Evolutionary conservation across 1,140 invertebrate species (phyloP).

Genomic region (Leptinotarsa defecta): DNA sequence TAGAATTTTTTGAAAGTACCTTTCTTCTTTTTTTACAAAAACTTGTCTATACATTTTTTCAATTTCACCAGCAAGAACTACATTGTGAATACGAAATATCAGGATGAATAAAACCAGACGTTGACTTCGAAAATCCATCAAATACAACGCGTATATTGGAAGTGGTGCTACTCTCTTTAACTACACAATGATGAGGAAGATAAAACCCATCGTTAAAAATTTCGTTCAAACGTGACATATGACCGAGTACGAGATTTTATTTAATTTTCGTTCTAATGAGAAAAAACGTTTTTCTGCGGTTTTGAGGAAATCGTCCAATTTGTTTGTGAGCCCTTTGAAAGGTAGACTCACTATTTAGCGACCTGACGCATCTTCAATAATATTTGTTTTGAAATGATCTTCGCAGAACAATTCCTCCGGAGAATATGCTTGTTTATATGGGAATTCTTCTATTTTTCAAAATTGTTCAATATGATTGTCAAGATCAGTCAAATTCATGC

Average conservation of each 20-base stretch:
- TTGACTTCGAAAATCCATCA: slow-evolving; percentile 31
- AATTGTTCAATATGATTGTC: background rate
- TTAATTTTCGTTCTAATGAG: background rate
- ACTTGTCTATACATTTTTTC: slow-evolving; percentile 26
- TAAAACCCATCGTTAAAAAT: background rate
- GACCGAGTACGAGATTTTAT: background rate
- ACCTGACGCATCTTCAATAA: background rate
- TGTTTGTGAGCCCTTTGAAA: background rate
- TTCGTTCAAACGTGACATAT: background rate
- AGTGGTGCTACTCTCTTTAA: too few relatives aligned
- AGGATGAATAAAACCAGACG: slow-evolving; percentile 31
- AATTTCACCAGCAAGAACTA: slow-evolving; percentile 14
- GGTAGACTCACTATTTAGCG: background rate
- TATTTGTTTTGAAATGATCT: background rate
- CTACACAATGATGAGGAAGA: background rate
- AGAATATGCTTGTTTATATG: background rate
- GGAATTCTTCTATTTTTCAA: background rate
- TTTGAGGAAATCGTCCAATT: background rate
- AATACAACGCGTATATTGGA: background rate
- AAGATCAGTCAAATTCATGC: background rate
- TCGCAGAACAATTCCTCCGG: background rate
- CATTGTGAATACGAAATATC: slow-evolving; percentile 12
- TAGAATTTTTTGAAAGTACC: slow-evolving; percentile 9
- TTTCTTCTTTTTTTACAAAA: background rate
- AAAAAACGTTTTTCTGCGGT: background rate